Evolutionary conservation across 1,140 invertebrate genomes (phyloP).

Genomic region (Drosophila pectinifera): DNA sequence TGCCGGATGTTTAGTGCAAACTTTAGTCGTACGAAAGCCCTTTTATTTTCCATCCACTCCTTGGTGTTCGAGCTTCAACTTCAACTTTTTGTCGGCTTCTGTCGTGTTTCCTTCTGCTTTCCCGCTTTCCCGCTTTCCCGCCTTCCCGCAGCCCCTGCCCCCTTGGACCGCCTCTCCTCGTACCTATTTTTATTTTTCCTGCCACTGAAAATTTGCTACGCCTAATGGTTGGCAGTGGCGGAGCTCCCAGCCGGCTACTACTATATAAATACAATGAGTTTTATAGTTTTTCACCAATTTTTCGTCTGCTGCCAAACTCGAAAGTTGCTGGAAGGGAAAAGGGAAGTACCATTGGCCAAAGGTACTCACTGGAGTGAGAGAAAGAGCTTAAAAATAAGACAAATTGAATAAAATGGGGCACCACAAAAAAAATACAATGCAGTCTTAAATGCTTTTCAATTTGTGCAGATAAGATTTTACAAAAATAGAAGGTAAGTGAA

Average conservation of each 20-base stretch:
- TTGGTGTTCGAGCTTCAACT: constrained; percentile 40
- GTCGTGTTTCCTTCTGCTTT: constrained; percentile 54
- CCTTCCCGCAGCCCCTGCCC: not conserved
- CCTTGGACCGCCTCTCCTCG: too few species aligned
- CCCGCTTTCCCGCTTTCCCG: not conserved
- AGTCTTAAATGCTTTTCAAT: constrained; percentile 15
- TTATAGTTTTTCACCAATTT: constrained; percentile 54
- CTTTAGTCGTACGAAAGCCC: constrained; percentile 35
- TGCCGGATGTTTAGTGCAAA: constrained; percentile 74
- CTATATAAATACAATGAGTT: constrained; percentile 68
- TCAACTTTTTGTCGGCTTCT: constrained; percentile 56
- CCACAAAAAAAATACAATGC: constrained; percentile 1
- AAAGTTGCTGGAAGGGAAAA: constrained; percentile 5
- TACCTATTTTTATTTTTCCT: not conserved
- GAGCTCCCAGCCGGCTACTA: constrained; percentile 2
- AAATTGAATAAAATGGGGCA: constrained; percentile 14
- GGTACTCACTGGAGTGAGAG: constrained; percentile 16
- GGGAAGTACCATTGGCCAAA: constrained; percentile 8
- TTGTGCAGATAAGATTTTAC: too few species aligned
- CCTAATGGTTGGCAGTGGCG: constrained; percentile 20
- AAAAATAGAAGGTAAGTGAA: too few species aligned
- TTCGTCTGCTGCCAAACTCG: constrained; percentile 37
- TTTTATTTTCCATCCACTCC: constrained; percentile 18
- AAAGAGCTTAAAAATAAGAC: constrained; percentile 21
- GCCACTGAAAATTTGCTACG: constrained; percentile 53